These are phyloP conservation scores for Mesorhabditis spiculigera DNA, from an alignment of 2,888 invertebrate species.

Conservation along the genomic window DNA sequence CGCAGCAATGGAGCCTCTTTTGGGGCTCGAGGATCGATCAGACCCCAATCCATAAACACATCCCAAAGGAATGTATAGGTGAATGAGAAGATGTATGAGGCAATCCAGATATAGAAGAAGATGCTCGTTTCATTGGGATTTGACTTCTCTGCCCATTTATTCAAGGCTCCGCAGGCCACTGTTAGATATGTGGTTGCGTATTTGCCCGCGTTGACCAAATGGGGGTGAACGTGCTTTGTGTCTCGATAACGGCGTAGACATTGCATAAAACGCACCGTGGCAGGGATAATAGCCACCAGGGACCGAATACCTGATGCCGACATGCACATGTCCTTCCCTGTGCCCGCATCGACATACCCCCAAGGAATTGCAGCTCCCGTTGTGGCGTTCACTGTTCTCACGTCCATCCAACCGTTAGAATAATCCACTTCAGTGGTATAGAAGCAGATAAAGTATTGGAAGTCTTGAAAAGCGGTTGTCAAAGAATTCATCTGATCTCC, in stretches of 20 bases:
- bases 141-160: conserved; percentile 69
- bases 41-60: conserved; percentile 91
- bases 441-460: conserved; percentile 88
- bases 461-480: conserved; percentile 81
- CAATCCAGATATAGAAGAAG: conserved; percentile 73
- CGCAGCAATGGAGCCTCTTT: conserved; percentile 72
- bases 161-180: conserved; percentile 70
- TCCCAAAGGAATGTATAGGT: conserved; percentile 96
- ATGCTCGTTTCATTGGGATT: conserved; percentile 43
- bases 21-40: conserved; percentile 76
- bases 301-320: conserved; percentile 74
- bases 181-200: conserved; percentile 95
- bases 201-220: conserved; percentile 94
- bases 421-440: conserved; percentile 67
- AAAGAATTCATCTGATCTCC: conserved; percentile 75
- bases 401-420: conserved; percentile 19
- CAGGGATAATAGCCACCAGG: conserved; percentile 84
- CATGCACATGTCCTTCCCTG: conserved; percentile 65
- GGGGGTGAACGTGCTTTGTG: conserved; percentile 80
- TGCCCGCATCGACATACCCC: conserved; percentile 53
- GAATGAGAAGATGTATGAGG: conserved; percentile 71
- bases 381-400: conserved; percentile 44
- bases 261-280: conserved; percentile 96
- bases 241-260: conserved; percentile 91
- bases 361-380: conserved; percentile 52